Evolutionary conservation across 1,140 invertebrate genomes (phyloP).

Genomic region (Lucilia cuprina): DNA sequence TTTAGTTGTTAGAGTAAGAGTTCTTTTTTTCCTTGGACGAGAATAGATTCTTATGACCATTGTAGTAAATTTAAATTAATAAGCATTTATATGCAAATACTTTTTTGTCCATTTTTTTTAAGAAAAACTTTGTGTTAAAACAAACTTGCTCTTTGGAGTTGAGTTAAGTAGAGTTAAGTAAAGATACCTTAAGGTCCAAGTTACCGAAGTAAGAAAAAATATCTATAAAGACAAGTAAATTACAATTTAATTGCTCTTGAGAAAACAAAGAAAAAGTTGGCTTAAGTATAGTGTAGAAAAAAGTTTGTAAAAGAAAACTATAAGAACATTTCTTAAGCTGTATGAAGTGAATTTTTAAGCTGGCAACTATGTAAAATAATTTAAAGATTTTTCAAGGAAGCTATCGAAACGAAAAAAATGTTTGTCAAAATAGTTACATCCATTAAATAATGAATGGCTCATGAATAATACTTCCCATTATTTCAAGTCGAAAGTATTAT

Average conservation of each 20-base stretch:
- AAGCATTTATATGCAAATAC: conserved; percentile 22
- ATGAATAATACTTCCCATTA: no score
- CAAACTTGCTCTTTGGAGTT: conserved; percentile 1
- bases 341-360: not conserved
- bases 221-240: conserved; percentile 27
- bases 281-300: not conserved
- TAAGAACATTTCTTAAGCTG: not conserved
- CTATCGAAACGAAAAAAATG: no score
- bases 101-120: not conserved
- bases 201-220: not conserved
- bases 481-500: no score
- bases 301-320: not conserved
- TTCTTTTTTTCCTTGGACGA: not conserved
- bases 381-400: no score
- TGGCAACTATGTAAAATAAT: no score
- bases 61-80: conserved; percentile 31
- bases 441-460: no score
- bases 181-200: conserved; percentile 28
- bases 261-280: not conserved
- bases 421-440: no score
- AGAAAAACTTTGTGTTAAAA: not conserved
- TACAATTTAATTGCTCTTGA: conserved; percentile 29
- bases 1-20: not conserved
- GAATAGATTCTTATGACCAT: conserved; percentile 17
- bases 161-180: not conserved